Conservation (phyloP, 1,140 invertebrate species). For the Caenorhabditis brenneri region DNA sequence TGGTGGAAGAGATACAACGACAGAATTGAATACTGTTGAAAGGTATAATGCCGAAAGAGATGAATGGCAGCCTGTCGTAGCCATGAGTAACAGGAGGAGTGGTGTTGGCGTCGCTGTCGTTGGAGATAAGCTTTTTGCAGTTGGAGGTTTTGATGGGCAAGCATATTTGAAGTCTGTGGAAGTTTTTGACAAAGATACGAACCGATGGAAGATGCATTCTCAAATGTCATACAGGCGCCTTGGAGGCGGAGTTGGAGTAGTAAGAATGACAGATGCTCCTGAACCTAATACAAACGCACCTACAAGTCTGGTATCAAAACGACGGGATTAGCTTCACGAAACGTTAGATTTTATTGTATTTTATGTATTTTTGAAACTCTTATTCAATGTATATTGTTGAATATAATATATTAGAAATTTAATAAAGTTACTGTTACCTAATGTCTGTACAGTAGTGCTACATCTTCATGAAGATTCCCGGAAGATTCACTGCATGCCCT, state of each 20-base stretch:
- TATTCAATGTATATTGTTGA: too few species aligned
- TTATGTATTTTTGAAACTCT: too few species aligned
- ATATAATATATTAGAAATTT: too few species aligned
- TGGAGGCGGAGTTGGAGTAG: conserved; percentile 92
- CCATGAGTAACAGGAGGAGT: conserved; percentile 94
- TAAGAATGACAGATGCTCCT: neutral
- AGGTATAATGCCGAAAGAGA: conserved; percentile 92
- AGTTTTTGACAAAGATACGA: conserved; percentile 93
- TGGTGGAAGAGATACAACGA: conserved; percentile 85
- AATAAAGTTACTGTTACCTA: too few species aligned
- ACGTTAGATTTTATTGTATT: too few species aligned
- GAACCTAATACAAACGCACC: neutral
- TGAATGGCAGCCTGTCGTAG: conserved; percentile 95
- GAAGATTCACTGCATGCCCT: too few species aligned
- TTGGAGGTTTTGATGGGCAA: conserved; percentile 88
- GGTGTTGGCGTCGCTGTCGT: conserved; percentile 96
- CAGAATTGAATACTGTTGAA: conserved; percentile 93
- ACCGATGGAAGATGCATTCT: conserved; percentile 89
- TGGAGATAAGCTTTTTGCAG: conserved; percentile 89
- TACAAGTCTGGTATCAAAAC: neutral
- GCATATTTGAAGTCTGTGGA: conserved; percentile 98
- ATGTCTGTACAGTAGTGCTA: too few species aligned
- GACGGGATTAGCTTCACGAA: neutral
- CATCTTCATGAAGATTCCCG: too few species aligned
- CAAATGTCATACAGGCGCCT: conserved; percentile 74